A percentile compares a stretch with the other conserved stretches of the same genome.
Conservation (phyloP, 2,797 vertebrate genomes). For the Zonotrichia albicollis region DNA sequence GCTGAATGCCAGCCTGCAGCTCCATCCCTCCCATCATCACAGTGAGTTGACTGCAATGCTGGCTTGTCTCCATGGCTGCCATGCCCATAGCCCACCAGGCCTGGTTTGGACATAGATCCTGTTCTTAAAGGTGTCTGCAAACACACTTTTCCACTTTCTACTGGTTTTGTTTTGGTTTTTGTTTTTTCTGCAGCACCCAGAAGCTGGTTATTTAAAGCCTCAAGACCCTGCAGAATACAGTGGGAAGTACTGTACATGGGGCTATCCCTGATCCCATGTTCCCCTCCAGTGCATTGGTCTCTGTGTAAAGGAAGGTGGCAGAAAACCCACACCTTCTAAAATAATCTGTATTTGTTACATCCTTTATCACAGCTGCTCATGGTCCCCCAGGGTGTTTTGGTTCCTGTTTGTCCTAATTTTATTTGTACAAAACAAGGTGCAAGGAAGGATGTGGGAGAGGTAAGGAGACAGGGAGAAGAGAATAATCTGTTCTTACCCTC, state of each 20-base stretch:
- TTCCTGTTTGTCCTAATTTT: background rate
- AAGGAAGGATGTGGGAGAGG: background rate
- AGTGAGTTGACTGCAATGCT: background rate
- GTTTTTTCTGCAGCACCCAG: background rate
- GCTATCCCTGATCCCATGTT: background rate
- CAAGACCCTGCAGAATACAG: rapidly evolving
- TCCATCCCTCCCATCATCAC: background rate
- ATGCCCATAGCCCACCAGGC: too few species aligned
- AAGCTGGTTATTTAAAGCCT: background rate
- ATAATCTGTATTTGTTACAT: background rate
- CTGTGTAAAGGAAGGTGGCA: background rate
- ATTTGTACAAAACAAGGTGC: background rate
- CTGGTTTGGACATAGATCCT: background rate
- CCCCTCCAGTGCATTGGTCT: rapidly evolving
- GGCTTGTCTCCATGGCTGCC: background rate
- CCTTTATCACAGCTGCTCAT: background rate
- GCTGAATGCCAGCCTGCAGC: background rate
- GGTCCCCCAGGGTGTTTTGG: background rate
- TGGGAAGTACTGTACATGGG: background rate
- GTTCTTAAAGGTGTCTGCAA: background rate
- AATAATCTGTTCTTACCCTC: background rate
- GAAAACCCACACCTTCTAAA: background rate
- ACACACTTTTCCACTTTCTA: background rate
- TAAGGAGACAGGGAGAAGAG: background rate
- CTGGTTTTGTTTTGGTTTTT: background rate